These are phyloP conservation scores for Scaptomyza hsui DNA, from an alignment of 1,140 invertebrate genomes.

Conservation along the genomic window DNA sequence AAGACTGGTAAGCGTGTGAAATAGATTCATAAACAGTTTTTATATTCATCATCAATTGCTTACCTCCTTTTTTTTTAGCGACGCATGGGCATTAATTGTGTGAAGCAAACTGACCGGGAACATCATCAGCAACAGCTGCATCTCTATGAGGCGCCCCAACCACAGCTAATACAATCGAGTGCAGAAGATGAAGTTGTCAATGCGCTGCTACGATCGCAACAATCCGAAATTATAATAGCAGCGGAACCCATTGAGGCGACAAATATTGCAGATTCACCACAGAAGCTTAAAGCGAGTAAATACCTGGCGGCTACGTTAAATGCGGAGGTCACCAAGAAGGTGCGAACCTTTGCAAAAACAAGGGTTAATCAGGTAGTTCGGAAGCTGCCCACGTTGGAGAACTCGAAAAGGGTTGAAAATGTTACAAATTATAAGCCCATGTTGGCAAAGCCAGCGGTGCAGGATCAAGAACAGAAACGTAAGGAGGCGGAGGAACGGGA, in stretches of 20 bases:
- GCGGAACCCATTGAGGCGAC: not conserved
- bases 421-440: not conserved
- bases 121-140: not conserved
- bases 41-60: not conserved
- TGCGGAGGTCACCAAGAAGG: not conserved
- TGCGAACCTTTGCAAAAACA: not conserved
- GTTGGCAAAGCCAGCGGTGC: not conserved
- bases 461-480: not conserved
- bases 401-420: not conserved
- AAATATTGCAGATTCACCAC: not conserved
- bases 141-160: not conserved
- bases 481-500: not conserved
- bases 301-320: too few species aligned
- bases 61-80: not conserved
- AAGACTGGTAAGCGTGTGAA: not conserved
- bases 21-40: not conserved
- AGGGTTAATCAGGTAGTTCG: not conserved
- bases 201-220: not conserved
- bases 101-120: too few species aligned
- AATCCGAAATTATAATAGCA: not conserved
- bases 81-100: not conserved
- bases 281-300: not conserved
- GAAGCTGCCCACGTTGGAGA: not conserved
- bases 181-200: not conserved
- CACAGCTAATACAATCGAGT: not conserved